A percentile compares a stretch with the other conserved stretches of the same genome.
phyloP scores from a whole-genome alignment of 2,797 vertebrate species.

The Podargus strigoides region DNA sequence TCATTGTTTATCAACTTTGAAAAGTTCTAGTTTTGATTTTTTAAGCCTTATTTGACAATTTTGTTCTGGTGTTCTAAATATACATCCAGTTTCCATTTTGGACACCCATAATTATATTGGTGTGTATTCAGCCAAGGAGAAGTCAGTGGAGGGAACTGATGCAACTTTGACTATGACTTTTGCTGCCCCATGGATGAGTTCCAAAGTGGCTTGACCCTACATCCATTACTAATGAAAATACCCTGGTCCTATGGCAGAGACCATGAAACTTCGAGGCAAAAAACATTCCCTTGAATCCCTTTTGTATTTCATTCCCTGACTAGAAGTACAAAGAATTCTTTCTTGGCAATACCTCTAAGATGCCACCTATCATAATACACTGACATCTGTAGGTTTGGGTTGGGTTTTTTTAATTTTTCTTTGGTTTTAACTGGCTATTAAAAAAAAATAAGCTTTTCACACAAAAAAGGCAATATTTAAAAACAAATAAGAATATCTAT shows the following conservation, averaged over 20 bases:
- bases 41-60: neutral
- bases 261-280: neutral
- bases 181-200: neutral
- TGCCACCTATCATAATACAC: neutral
- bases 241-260: neutral
- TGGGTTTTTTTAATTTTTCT: neutral
- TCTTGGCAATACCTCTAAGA: neutral
- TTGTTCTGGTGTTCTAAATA: neutral
- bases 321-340: neutral
- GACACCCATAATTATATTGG: neutral
- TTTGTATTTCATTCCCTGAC: neutral
- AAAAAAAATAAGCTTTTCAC: neutral
- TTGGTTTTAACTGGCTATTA: neutral
- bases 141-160: neutral
- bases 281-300: fast-evolving
- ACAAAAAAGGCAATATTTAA: neutral
- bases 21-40: neutral
- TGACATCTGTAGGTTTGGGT: neutral
- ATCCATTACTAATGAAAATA: neutral
- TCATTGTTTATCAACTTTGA: neutral
- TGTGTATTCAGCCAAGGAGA: neutral
- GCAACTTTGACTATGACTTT: neutral
- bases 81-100: neutral
- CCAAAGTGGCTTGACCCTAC: neutral
- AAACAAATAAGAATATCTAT: neutral